These are phyloP conservation scores for Numenius arquata DNA, from an alignment of 2,113 vertebrate species.

Conservation along the genomic window DNA sequence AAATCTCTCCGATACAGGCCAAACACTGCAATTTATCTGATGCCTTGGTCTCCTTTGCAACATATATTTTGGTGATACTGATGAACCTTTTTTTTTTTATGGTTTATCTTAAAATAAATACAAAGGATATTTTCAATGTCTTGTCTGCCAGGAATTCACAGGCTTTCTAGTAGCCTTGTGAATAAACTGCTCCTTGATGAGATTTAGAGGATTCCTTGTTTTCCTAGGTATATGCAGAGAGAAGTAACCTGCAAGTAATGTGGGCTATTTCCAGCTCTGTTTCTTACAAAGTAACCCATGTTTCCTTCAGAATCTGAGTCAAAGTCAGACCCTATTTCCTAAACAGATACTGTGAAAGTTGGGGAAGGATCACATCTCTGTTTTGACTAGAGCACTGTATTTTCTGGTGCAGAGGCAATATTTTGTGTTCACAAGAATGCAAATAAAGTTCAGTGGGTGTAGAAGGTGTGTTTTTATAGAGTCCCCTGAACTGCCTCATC, in stretches of 20 bases:
- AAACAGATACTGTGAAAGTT: neutral
- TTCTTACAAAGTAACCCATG: neutral
- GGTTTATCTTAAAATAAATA: constrained; percentile 17
- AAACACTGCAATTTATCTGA: neutral
- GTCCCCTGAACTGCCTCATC: neutral
- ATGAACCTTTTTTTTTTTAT: neutral
- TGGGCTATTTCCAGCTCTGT: neutral
- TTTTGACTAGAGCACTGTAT: neutral
- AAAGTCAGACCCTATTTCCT: neutral
- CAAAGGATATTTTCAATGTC: neutral
- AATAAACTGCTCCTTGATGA: neutral
- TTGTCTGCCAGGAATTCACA: neutral
- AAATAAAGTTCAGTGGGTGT: neutral
- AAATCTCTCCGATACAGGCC: neutral
- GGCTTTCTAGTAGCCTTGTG: neutral
- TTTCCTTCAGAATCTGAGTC: neutral
- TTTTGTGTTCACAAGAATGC: neutral
- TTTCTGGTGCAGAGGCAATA: neutral
- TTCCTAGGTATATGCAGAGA: neutral
- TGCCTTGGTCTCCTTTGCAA: neutral
- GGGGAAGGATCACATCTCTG: neutral
- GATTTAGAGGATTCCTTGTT: neutral
- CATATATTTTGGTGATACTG: constrained; percentile 1
- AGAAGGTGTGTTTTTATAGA: neutral
- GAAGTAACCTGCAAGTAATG: neutral